Base-by-base conservation (phyloP, 2,888 invertebrate genomes). In the Odontothrips loti region DNA sequence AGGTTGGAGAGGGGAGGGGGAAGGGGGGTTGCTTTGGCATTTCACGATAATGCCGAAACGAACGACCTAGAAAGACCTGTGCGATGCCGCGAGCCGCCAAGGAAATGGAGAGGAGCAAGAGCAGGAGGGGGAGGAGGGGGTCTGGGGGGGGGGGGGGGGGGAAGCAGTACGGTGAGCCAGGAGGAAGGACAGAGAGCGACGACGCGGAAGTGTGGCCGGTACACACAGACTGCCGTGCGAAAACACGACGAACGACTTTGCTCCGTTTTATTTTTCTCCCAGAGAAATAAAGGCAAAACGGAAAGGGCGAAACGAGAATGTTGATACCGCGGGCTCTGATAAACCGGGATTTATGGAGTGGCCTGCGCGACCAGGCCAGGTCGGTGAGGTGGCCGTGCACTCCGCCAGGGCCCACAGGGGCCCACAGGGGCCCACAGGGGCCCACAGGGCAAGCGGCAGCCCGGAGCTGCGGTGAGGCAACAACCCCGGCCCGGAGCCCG, bases 151-250 rank as follows among this genome's bases (percentile, higher is more conserved):
- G 80, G 58, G 63, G 17, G 79, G 79, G 82, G 79, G 81, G 58
- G 78, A 51, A 80, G 79, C n/a, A n/a, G n/a, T n/a, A n/a, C n/a
- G n/a, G n/a, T n/a, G n/a, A n/a, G n/a, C n/a, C n/a, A n/a, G 81
- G 79, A 81, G 80, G 81, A 80, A 83, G 80, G n/a, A n/a, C n/a
- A n/a, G n/a, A n/a, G n/a, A n/a, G 81, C 34, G 43, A 63, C 47
- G 79, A 20, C n/a, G 27, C 68, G 47, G 75, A 81, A 79, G 43
- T 23, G 80, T 47, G 27, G 27, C 23, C 27, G 34, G 58, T 80
- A 48, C 27, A 48, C 23, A 29, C 34, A 43, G 80, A 8, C 34
- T 43, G 34, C 34, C 34, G 34, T 43, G 34, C 34, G 34, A 43
- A 43, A 43, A 43, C 34, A 43, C 34, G 34, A 43, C 3, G 34